Evolutionary conservation across 2,888 invertebrate genomes (phyloP), one percentile per base, ranked within the genome.

Genomic region (Dicycla oo): DNA sequence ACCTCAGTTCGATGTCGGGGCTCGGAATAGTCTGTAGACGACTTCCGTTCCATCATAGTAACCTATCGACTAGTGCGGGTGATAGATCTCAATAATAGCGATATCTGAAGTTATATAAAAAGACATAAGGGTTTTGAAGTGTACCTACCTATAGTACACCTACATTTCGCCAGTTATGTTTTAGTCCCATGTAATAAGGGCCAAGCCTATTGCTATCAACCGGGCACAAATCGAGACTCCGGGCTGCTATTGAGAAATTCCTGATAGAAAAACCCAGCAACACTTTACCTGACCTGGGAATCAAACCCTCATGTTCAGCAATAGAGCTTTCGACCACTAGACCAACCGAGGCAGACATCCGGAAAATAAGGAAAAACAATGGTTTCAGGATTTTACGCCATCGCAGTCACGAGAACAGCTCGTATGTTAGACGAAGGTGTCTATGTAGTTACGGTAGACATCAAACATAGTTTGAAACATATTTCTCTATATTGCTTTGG

Each of bases 401-500:
- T 30, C n/a, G 30, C n/a, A 61, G 26, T 38, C 2, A 38, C 38
- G 8, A 20, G 18, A 0, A 15, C 8, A 20, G 23, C 18, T 34
- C 11, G 20, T 58, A 26, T 61, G 11, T 30, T 15, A 40, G 11
- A 43, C n/a, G n/a, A 43, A 43, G 20, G 2, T 7, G 40, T n/a
- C 15, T n/a, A 30, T 7, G 38, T 67, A 26, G 15, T 26, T 11
- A 20, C 20, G 0, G 1, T 56, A 13, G 26, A 43, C 51, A 34
- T 51, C 18, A 53, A 71, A 51, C 2, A 53, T 66, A 15, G 3
- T 34, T 26, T n/a, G 0, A 53, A 51, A 53, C 18, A 47, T 57
- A 57, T 57, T 34, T 68, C 38, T 57, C 38, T 45, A 38, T 20
- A 7, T 20, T 54, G 23, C 23, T 53, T 71, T 58, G 40, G 18